These are phyloP conservation scores for Numenius arquata DNA, from an alignment of 2,113 vertebrate genomes.

Conservation along the genomic window DNA sequence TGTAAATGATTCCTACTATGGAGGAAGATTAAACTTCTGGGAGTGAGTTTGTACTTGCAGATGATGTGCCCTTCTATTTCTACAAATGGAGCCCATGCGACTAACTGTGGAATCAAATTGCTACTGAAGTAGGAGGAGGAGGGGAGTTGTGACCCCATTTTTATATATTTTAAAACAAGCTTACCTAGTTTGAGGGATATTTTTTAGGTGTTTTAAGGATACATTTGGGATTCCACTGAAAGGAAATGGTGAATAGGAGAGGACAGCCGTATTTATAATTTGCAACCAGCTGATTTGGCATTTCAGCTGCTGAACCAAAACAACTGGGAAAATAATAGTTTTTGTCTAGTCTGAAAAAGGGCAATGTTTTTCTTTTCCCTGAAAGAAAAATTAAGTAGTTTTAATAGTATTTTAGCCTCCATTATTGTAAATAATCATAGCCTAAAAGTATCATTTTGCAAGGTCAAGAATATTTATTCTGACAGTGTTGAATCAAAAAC, in stretches of 20 bases:
- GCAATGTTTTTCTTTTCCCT: neutral
- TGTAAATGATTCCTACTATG: slow-evolving; percentile 78
- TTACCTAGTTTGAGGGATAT: neutral
- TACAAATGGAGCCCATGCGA: neutral
- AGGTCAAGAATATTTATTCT: neutral
- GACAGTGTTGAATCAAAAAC: neutral
- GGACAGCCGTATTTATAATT: neutral
- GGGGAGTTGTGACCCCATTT: neutral
- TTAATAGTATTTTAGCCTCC: neutral
- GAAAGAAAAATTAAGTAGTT: neutral
- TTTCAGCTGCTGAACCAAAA: neutral
- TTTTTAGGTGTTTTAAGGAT: neutral
- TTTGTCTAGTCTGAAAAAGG: neutral
- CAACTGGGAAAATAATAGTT: neutral
- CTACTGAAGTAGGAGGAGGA: neutral
- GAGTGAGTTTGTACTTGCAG: slow-evolving; percentile 80
- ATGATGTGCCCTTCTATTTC: neutral
- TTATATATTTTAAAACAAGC: neutral
- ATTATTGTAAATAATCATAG: neutral
- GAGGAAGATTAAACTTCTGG: slow-evolving; percentile 86
- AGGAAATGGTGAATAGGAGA: neutral
- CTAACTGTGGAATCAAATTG: neutral
- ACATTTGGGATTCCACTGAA: neutral
- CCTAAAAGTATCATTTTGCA: neutral
- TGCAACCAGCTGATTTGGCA: neutral